A percentile compares a stretch with the other conserved stretches of the same genome.
Conservation (phyloP, 2,888 invertebrate genomes). For the Stenchaetothrips biformis region DNA sequence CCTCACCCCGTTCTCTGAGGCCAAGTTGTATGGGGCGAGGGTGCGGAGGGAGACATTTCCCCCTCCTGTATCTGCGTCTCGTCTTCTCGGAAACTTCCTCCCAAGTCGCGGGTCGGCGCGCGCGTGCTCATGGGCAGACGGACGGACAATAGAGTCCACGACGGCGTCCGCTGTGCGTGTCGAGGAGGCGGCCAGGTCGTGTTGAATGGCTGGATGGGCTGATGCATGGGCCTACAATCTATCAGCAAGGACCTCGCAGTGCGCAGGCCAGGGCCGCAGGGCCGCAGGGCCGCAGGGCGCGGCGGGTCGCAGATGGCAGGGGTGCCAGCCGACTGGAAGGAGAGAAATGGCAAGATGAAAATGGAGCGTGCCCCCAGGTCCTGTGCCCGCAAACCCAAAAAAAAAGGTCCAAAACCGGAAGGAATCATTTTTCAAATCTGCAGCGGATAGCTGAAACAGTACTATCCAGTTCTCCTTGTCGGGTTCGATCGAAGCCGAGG, state of each 20-base stretch:
- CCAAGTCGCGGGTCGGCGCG: not conserved
- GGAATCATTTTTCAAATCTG: not conserved
- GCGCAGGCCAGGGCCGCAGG: not conserved
- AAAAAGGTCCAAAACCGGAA: not conserved
- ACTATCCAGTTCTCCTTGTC: too few relatives aligned
- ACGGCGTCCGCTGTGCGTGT: not conserved
- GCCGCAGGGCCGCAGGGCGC: not conserved
- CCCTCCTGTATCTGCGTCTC: not conserved
- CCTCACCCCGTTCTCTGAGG: not conserved
- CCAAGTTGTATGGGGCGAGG: not conserved
- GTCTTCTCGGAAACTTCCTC: not conserved
- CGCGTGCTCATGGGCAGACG: not conserved
- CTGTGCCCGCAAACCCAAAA: not conserved
- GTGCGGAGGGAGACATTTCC: not conserved
- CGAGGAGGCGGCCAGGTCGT: not conserved
- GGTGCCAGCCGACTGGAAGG: not conserved
- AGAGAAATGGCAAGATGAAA: conserved; percentile 9
- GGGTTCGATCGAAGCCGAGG: too few relatives aligned
- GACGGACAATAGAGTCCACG: not conserved
- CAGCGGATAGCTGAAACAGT: too few relatives aligned
- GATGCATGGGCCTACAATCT: not conserved
- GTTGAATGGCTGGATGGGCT: not conserved
- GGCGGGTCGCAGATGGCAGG: not conserved
- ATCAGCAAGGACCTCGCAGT: not conserved
- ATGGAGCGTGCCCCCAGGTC: not conserved